These are phyloP conservation scores for Periplaneta americana DNA, from an alignment of 1,140 invertebrate genomes.

Conservation along the genomic window DNA sequence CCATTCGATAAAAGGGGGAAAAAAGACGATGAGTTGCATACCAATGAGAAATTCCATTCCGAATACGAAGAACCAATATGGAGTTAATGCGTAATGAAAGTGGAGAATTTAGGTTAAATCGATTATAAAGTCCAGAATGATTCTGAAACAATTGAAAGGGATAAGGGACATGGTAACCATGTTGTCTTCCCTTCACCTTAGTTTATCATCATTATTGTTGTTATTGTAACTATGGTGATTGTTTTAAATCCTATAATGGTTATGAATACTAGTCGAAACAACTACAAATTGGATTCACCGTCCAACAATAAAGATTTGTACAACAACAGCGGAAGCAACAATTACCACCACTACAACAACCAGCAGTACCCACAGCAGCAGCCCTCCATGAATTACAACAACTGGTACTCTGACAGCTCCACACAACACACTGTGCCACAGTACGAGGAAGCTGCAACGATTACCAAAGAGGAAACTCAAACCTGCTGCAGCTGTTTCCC, in stretches of 20 bases:
- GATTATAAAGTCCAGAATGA: too few species aligned
- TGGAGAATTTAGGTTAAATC: too few species aligned
- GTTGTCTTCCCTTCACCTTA: not conserved
- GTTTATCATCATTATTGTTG: not conserved
- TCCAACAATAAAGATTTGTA: constrained; percentile 5
- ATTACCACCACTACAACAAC: constrained; percentile 1
- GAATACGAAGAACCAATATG: not conserved
- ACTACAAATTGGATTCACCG: constrained; percentile 14
- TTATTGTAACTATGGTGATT: not conserved
- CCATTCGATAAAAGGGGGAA: not conserved
- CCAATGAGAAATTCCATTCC: not conserved
- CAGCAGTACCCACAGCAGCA: constrained; percentile 5
- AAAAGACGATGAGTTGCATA: not conserved
- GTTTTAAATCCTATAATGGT: constrained; percentile 9
- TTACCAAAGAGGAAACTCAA: constrained; percentile 25
- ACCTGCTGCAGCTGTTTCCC: constrained; percentile 31
- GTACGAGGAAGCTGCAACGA: not conserved
- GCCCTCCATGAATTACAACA: not conserved
- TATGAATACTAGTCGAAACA: constrained; percentile 14
- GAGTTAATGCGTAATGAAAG: too few species aligned
- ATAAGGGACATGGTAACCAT: too few species aligned
- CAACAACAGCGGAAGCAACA: constrained; percentile 7
- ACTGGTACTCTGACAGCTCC: not conserved
- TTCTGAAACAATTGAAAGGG: too few species aligned
- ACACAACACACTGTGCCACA: not conserved